These are phyloP conservation scores for Tetramorium simillimum DNA, from an alignment of 1,140 invertebrate species.

Conservation along the genomic window DNA sequence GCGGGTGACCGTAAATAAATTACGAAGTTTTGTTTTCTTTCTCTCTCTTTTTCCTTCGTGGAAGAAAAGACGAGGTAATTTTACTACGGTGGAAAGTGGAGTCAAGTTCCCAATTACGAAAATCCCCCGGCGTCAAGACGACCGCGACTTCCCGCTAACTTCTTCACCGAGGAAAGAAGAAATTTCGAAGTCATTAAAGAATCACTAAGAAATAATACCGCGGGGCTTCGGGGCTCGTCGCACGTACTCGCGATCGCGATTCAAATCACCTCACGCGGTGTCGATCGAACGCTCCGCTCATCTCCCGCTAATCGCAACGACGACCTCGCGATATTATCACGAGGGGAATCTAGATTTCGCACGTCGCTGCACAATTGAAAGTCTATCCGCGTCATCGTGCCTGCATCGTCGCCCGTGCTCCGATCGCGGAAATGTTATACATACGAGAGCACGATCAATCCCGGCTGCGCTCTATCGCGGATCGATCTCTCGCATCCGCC, in stretches of 20 bases:
- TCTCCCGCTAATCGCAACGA: not conserved
- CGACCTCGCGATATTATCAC: not conserved
- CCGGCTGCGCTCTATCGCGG: not conserved
- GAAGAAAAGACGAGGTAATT: not conserved
- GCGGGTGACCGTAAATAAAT: not conserved
- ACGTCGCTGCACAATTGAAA: not conserved
- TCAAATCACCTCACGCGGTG: not conserved
- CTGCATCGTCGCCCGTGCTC: not conserved
- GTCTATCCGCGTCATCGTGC: not conserved
- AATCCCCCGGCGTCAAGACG: not conserved
- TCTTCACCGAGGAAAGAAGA: not conserved
- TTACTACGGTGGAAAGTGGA: not conserved
- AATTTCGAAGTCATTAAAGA: constrained; percentile 13
- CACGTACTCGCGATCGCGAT: not conserved
- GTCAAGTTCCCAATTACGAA: not conserved
- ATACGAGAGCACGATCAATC: not conserved
- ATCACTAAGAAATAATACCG: not conserved
- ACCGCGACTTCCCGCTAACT: not conserved
- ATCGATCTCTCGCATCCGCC: constrained; percentile 28
- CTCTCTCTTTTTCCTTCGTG: not conserved
- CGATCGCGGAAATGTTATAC: not conserved
- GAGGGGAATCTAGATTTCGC: not conserved
- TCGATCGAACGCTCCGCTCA: not conserved
- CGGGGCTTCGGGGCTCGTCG: not conserved
- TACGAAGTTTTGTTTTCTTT: not conserved